Conservation (phyloP, 2,888 invertebrate species). For the Thereva unica region DNA sequence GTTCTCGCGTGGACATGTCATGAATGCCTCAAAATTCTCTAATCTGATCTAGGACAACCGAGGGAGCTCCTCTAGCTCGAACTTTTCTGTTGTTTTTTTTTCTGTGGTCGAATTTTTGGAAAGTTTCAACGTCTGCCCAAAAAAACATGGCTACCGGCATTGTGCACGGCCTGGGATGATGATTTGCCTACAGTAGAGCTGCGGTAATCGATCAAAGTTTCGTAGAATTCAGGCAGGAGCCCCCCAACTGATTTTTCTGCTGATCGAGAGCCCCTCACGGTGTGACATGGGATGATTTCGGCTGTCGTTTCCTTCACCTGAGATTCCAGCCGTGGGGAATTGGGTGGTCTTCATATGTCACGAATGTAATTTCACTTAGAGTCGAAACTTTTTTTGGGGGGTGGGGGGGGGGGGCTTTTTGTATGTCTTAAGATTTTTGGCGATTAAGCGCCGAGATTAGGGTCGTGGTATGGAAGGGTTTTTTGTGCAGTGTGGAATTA, state of each 20-base stretch:
- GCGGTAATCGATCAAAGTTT: constrained; percentile 2
- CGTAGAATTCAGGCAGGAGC: constrained; percentile 7
- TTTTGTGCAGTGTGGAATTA: too few relatives aligned
- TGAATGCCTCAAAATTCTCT: background rate
- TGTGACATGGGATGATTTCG: background rate
- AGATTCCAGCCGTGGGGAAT: background rate
- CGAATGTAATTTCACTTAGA: constrained; percentile 18
- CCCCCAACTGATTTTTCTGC: background rate
- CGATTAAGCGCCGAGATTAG: too few relatives aligned
- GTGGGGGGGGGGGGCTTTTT: too few relatives aligned
- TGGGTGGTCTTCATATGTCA: constrained; percentile 29
- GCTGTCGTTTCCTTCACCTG: background rate
- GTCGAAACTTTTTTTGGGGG: too few relatives aligned
- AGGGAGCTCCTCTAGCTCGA: too few relatives aligned
- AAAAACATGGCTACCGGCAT: background rate
- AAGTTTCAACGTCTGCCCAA: constrained; percentile 1
- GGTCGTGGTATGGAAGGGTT: too few relatives aligned
- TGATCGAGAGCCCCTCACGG: background rate
- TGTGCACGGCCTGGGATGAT: background rate
- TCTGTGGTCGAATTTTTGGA: background rate
- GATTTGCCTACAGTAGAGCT: background rate
- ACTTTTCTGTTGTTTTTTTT: background rate
- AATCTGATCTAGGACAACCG: too few relatives aligned
- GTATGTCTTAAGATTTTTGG: too few relatives aligned
- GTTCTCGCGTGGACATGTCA: background rate